These are phyloP conservation scores for Actias luna DNA, from an alignment of 2,888 invertebrate genomes.

Conservation along the genomic window DNA sequence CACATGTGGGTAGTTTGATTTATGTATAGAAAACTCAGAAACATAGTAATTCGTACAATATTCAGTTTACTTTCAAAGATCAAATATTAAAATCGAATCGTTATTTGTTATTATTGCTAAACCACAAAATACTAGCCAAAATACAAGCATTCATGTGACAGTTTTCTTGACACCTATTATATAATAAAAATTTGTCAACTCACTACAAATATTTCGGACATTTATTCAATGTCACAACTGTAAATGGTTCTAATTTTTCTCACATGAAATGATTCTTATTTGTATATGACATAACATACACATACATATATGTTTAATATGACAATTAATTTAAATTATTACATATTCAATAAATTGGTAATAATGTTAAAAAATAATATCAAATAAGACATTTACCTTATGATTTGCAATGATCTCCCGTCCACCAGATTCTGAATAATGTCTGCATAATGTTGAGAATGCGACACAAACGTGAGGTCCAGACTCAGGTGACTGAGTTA, in stretches of 20 bases:
- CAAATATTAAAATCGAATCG: no score
- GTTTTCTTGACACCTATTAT: background rate
- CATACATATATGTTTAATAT: background rate
- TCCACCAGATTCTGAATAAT: slow-evolving; percentile 74
- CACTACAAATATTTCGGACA: background rate
- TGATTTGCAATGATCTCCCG: slow-evolving; percentile 70
- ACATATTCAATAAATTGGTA: background rate
- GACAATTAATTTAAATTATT: background rate
- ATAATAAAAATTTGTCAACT: background rate
- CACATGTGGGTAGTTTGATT: no score
- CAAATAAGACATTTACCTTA: slow-evolving; percentile 70
- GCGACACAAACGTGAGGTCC: slow-evolving; percentile 83
- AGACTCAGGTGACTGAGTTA: slow-evolving; percentile 70
- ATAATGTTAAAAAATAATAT: background rate
- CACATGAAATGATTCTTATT: background rate
- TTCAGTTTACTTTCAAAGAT: no score
- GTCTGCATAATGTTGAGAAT: slow-evolving; percentile 84
- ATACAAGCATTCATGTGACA: background rate
- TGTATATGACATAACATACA: background rate
- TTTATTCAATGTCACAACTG: background rate
- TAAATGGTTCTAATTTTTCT: background rate
- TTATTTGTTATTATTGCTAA: no score
- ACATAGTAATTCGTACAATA: no score
- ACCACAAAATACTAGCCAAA: background rate
- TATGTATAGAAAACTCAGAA: no score